phyloP scores from a whole-genome alignment of 2,888 invertebrate genomes.

The Tenthredo scrophulariae region DNA sequence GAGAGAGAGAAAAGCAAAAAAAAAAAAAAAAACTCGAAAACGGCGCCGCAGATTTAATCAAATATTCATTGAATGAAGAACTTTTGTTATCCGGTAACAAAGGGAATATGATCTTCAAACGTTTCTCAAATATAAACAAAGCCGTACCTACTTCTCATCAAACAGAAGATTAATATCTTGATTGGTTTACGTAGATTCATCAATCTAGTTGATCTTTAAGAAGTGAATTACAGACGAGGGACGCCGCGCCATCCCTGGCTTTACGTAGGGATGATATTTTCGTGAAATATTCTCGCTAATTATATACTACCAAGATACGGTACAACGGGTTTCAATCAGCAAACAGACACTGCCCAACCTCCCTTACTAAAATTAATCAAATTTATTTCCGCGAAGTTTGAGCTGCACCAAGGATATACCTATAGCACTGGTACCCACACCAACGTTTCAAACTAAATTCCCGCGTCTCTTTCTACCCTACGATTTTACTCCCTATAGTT shows the following conservation, averaged over 20 bases:
- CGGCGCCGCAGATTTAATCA: not conserved
- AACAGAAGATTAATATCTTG: not conserved
- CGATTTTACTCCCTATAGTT: not conserved
- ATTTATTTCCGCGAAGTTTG: conserved; percentile 17
- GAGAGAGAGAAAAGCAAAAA: no score
- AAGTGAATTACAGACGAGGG: not conserved
- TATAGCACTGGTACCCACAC: not conserved
- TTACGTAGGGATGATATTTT: not conserved
- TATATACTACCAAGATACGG: conserved; percentile 6
- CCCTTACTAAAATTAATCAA: conserved; percentile 23
- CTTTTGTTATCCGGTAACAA: not conserved
- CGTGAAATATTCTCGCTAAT: conserved; percentile 3
- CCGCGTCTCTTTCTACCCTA: not conserved
- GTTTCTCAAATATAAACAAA: not conserved
- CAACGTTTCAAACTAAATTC: not conserved
- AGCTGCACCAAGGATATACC: not conserved
- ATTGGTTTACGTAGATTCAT: conserved; percentile 19
- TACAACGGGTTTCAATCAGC: conserved; percentile 24
- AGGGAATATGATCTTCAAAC: not conserved
- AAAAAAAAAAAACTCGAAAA: not conserved
- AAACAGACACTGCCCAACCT: conserved; percentile 7
- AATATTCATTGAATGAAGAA: not conserved
- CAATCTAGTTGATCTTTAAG: conserved; percentile 30
- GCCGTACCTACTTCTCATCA: not conserved
- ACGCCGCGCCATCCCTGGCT: not conserved